A percentile compares a stretch with the other conserved stretches of the same genome.
Conservation (phyloP, 1,140 invertebrate genomes). For the Trichonephila inaurata region DNA sequence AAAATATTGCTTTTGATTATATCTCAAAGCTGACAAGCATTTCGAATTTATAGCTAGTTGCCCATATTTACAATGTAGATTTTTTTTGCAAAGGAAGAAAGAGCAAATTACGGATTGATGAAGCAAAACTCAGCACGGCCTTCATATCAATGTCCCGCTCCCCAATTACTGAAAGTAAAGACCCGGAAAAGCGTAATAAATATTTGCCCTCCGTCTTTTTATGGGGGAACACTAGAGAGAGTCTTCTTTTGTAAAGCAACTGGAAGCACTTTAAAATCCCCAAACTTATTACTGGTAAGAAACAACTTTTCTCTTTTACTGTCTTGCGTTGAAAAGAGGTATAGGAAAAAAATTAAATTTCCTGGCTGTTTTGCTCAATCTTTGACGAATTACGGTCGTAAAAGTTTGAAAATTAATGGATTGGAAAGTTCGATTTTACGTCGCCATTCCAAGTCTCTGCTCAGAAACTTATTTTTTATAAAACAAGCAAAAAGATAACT, state of each 20-base stretch:
- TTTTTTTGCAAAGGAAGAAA: not conserved
- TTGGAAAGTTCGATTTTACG: constrained; percentile 63
- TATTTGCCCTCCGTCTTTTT: constrained; percentile 65
- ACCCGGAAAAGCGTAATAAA: constrained; percentile 63
- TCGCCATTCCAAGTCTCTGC: constrained; percentile 26
- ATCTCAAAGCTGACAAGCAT: not conserved
- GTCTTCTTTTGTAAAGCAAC: constrained; percentile 52
- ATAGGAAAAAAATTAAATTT: constrained; percentile 56
- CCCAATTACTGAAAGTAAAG: constrained; percentile 62
- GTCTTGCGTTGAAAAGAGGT: not conserved
- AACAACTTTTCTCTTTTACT: constrained; percentile 58
- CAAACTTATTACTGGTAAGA: constrained; percentile 60
- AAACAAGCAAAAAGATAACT: constrained; percentile 24
- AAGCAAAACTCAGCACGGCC: constrained; percentile 22
- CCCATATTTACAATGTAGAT: not conserved
- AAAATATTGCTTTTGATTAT: not conserved
- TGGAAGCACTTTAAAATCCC: constrained; percentile 72
- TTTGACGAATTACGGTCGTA: constrained; percentile 71
- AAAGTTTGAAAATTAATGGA: constrained; percentile 73
- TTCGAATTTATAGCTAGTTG: not conserved
- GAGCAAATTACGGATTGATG: constrained; percentile 49
- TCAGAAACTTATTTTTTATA: constrained; percentile 15
- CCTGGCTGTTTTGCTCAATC: constrained; percentile 58
- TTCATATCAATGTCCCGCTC: constrained; percentile 31
- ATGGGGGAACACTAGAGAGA: constrained; percentile 20